Evolutionary conservation across 1,140 invertebrate genomes (phyloP).

Genomic region (Cotesia glomerata): DNA sequence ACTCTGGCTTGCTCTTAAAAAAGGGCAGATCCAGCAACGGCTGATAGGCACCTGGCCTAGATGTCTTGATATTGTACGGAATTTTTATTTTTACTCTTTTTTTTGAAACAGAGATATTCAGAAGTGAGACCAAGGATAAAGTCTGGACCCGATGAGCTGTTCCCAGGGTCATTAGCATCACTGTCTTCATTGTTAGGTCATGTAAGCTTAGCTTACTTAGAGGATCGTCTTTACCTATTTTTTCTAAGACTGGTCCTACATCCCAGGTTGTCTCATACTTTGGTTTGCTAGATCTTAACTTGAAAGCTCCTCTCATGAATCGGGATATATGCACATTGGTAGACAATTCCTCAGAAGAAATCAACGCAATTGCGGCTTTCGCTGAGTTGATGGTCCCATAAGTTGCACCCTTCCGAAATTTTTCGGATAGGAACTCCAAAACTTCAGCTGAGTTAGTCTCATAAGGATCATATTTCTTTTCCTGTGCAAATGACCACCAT

Average conservation of each 20-base stretch:
- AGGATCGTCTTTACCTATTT: not conserved
- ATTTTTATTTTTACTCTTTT: not conserved
- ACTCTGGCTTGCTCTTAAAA: not conserved
- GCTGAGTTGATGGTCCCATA: not conserved
- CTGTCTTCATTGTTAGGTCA: not conserved
- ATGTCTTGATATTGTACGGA: not conserved
- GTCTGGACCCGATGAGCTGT: not conserved
- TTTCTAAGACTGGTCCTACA: not conserved
- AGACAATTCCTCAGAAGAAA: not conserved
- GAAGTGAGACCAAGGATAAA: not conserved
- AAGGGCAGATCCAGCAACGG: not conserved
- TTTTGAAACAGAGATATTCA: not conserved
- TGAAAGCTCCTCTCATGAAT: not conserved
- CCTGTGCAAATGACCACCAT: conserved; percentile 23
- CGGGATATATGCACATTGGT: not conserved
- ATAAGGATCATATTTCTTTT: not conserved
- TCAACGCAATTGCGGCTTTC: not conserved
- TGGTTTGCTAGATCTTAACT: not conserved
- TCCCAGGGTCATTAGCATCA: not conserved
- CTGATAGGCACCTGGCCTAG: not conserved
- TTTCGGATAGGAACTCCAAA: conserved; percentile 9
- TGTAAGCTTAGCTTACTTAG: not conserved
- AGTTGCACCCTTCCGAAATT: not conserved
- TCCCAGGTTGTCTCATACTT: not conserved
- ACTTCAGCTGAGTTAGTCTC: not conserved